Base-by-base conservation (phyloP, 2,113 vertebrate species). In the Hippocampus barbouri region DNA sequence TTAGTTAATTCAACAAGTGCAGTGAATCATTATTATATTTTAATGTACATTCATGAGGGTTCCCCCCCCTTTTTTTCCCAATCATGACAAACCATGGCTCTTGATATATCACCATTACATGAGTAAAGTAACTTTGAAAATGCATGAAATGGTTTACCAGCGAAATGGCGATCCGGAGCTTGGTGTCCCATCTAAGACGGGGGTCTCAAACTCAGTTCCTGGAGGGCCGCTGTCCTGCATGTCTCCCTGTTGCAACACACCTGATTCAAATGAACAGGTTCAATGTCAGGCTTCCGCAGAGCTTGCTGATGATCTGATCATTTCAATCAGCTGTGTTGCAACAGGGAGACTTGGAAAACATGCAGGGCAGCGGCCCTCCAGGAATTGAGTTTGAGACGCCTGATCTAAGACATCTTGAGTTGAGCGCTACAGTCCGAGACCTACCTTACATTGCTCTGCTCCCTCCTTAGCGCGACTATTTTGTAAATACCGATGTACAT, bases 401-500 rank as follows among this genome's bases (percentile, higher is more conserved):
- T 25, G 25, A 25, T 70, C 67, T 79, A 27, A 25, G 63, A 75
- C 71, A 49, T 2, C 66, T 71, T 54, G 57, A 59, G 60, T 74
- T 78, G n/a, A 73, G 83, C 82, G 69, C 62, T 64, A n/a, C 47
- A 25, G 47, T 69, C 73, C 71, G 63, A 75, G 68, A 23, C 73
- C 49, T 45, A 49, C 53, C 60, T 65, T 78, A 79, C 81, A 68
- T 75, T 81, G 79, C 79, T 69, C 68, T 63, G 62, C 79, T 71
- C 72, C 66, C 47, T 66, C 68, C 78, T 80, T 60, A 74, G 25
- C 74, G 75, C 2, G 54, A 76, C 77, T 76, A 78, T 79, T 86
- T 47, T 90, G 90, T 92, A 89, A 90, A 90, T 90, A 88, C 57
- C 66, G 64, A 79, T 89, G 88, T 90, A 89, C 76, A 85, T 89